Conservation (phyloP, 2,113 vertebrate species). For the Bothrops jararaca region DNA sequence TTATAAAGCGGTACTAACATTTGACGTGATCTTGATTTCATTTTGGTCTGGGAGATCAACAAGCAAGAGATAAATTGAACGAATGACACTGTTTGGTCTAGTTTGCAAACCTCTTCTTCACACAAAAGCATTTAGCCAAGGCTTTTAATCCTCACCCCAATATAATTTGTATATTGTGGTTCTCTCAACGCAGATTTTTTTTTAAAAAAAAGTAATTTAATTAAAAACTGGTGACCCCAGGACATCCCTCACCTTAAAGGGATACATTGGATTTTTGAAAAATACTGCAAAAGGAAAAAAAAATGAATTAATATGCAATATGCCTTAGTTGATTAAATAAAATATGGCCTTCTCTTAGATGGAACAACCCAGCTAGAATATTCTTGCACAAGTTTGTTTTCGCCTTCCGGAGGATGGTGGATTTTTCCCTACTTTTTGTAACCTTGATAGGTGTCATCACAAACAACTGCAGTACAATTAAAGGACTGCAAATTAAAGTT, state of each 20-base stretch:
- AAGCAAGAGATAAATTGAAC: not conserved
- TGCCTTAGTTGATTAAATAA: constrained; percentile 16
- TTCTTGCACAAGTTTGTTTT: not conserved
- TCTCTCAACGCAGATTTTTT: not conserved
- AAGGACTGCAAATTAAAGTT: constrained; percentile 22
- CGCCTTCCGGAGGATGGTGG: constrained; percentile 12
- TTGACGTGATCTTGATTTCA: no score
- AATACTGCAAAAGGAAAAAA: not conserved
- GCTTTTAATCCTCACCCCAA: not conserved
- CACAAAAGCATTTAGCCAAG: not conserved
- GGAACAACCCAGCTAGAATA: not conserved
- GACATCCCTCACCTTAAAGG: not conserved
- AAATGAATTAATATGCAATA: not conserved
- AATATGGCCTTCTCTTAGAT: constrained; percentile 19
- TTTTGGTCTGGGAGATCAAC: not conserved
- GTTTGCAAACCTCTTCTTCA: not conserved
- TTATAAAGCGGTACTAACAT: no score
- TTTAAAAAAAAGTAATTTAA: not conserved
- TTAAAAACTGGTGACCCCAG: not conserved
- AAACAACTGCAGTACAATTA: constrained; percentile 24
- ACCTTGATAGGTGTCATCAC: constrained; percentile 38
- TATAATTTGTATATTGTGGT: not conserved
- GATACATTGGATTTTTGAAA: not conserved
- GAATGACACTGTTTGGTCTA: not conserved
- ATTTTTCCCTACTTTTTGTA: not conserved